Evolutionary conservation across 2,888 invertebrate genomes (phyloP), one percentile per base, ranked within the genome.

Genomic region (Nemoura dubitans): DNA sequence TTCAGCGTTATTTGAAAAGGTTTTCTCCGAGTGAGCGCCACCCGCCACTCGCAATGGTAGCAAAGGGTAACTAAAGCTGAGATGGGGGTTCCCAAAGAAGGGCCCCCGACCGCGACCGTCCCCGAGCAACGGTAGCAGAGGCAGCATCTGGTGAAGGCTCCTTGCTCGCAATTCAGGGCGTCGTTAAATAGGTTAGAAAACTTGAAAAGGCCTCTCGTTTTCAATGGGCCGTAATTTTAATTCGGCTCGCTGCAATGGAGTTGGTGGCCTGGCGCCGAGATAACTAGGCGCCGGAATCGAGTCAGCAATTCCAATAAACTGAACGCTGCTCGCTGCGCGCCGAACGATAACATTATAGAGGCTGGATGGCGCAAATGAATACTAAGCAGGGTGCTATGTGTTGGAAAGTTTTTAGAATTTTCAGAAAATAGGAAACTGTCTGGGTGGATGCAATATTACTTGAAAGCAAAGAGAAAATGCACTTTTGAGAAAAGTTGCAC

Each of bases 111-210:
- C 59, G 14, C 59, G 16, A 59, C 59, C 59, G n/a, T 36, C 36
- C 59, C 59, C 59, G 16, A 14, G 59, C 21, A 21, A 21, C 21
- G 59, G 59, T 14, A 59, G 14, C 59, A 36, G 10, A 36, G 16
- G 16, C 59, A 59, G 59, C 59, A 3, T 59, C 59, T 59, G 59
- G 6, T 2, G 59, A 21, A 7, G 59, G 59, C 59, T 59, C 59
- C 21, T 59, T 14, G 36, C 36, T 36, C 36, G 14, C 59, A 7
- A 77, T 77, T 42, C 84, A 77, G 84, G 25, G 30, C 77, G 27
- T 86, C 82, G 84, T 86, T 86, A 86, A 86, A 86, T 83, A 42
- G 86, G 86, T 86, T 86, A 86, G 77, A 43, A 43, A 59, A 81
- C 83, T 86, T 86, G 77, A 86, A 86, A 83, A 81, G 81, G 29